These are phyloP conservation scores for Petromus typicus DNA, from an alignment of 2,113 vertebrate genomes.

Conservation along the genomic window DNA sequence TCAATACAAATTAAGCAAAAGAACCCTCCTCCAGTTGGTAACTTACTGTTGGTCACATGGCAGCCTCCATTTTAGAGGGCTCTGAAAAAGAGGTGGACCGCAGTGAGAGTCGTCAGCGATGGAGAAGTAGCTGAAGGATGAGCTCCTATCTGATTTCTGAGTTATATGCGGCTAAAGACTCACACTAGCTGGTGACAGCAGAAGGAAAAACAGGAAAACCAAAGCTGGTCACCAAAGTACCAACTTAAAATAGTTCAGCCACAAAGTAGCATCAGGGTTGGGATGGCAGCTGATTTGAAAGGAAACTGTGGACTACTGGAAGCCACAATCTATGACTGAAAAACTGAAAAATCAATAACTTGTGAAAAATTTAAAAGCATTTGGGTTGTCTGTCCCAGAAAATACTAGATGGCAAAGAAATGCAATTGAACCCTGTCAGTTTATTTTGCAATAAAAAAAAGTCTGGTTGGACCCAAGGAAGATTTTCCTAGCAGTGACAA, in stretches of 20 bases:
- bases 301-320: background rate
- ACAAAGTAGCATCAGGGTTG: background rate
- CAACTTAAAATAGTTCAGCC: background rate
- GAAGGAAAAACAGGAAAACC: background rate
- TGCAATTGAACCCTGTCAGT: background rate
- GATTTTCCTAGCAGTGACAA: background rate
- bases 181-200: background rate
- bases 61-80: background rate
- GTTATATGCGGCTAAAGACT: background rate
- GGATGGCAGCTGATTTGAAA: background rate
- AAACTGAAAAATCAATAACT: background rate
- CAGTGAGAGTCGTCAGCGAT: background rate
- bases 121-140: background rate
- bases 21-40: background rate
- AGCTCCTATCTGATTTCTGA: background rate
- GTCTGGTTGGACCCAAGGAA: background rate
- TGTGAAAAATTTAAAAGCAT: background rate
- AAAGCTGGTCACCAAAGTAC: background rate
- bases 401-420: conserved; percentile 3
- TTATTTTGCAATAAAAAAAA: conserved; percentile 33
- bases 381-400: background rate
- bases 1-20: background rate
- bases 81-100: background rate
- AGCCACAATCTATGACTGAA: background rate
- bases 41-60: background rate